A percentile compares a stretch with the other conserved stretches of the same genome.
Evolutionary conservation across 2,888 invertebrate species (phyloP).

Genomic region (Eupithecia exiguata): DNA sequence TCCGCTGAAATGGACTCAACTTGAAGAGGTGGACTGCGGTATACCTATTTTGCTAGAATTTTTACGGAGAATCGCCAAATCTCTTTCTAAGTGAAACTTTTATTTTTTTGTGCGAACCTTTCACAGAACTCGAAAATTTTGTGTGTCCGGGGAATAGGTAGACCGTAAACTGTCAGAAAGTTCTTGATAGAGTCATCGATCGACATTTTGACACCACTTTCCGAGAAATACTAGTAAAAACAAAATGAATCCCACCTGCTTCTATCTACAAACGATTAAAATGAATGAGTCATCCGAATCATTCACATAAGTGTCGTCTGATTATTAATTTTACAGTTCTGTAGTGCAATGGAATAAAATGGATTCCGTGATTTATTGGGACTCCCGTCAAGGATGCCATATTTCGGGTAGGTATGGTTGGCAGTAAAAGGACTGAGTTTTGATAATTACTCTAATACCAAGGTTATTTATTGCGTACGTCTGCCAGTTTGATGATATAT

Average conservation of each 20-base stretch:
- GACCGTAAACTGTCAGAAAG: not conserved
- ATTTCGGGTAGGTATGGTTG: not conserved
- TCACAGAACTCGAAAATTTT: not conserved
- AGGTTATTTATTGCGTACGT: no score
- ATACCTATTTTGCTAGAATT: not conserved
- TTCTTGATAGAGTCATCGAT: not conserved
- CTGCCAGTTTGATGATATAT: no score
- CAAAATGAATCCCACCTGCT: not conserved
- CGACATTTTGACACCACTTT: not conserved
- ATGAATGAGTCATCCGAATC: not conserved
- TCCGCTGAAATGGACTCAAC: not conserved
- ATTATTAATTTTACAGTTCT: not conserved
- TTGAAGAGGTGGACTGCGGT: not conserved
- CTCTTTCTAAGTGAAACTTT: not conserved
- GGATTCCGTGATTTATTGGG: not conserved
- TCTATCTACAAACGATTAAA: not conserved
- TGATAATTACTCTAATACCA: no score
- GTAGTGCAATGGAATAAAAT: not conserved
- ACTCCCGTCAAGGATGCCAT: not conserved
- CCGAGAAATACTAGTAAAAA: not conserved
- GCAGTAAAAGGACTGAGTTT: no score
- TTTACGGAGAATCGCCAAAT: not conserved
- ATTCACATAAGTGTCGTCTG: not conserved
- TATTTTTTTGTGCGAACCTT: not conserved
- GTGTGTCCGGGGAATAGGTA: not conserved